phyloP scores from a whole-genome alignment of 2,797 vertebrate species.

The Lutjanus argentimaculatus region DNA sequence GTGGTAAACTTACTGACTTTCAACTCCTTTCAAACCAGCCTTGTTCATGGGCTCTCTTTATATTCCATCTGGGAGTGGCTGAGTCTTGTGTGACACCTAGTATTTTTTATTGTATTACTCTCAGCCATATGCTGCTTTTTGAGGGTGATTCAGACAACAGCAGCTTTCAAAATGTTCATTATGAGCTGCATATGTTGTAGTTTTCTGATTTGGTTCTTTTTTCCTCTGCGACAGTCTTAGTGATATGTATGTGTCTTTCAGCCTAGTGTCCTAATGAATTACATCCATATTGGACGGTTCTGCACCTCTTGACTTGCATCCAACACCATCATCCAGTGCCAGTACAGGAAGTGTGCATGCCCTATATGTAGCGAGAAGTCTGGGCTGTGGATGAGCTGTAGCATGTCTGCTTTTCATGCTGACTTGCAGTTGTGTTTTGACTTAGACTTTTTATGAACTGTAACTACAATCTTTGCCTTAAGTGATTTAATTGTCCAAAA shows the following conservation, averaged over 20 bases:
- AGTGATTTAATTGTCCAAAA: background rate
- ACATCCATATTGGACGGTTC: background rate
- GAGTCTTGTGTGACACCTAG: no score
- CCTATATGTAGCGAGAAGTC: background rate
- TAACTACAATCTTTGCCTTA: background rate
- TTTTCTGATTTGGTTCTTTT: background rate
- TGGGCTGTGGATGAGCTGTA: background rate
- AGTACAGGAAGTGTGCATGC: no score
- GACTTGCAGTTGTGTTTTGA: background rate
- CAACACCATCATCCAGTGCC: no score
- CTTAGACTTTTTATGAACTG: background rate
- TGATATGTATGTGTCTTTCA: background rate
- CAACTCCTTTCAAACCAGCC: no score
- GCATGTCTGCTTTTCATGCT: background rate
- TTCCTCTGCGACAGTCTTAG: background rate
- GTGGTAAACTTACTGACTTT: no score
- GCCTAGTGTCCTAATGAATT: background rate
- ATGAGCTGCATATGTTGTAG: background rate
- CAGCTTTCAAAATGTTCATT: background rate
- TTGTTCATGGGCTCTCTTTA: no score
- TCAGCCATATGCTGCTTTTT: background rate
- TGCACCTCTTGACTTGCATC: background rate
- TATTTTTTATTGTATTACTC: background rate
- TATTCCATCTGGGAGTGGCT: no score
- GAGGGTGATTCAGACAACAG: background rate